Percentiles rank a stretch among this genome's conserved stretches.
Evolutionary conservation across 2,113 vertebrate species (phyloP).

Genomic region (Enhydra lutris): DNA sequence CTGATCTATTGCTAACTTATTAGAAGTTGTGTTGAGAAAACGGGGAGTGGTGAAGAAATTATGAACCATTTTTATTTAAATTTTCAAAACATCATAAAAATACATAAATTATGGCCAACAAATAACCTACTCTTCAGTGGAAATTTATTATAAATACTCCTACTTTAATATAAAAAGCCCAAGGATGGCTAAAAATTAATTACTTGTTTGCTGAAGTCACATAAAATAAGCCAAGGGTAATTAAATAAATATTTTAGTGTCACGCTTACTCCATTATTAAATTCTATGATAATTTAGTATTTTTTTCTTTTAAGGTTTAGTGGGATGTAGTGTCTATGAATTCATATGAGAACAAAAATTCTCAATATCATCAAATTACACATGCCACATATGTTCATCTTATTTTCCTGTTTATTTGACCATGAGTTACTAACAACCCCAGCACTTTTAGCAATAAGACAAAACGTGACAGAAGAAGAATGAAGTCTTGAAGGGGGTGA

Average conservation of each 20-base stretch:
- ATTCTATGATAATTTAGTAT: not conserved
- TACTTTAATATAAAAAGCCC: not conserved
- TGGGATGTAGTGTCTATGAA: not conserved
- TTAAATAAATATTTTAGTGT: not conserved
- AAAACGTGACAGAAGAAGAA: not conserved
- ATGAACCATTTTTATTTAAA: constrained; percentile 38
- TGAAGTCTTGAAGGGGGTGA: not conserved
- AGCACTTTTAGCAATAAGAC: not conserved
- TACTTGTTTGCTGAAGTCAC: not conserved
- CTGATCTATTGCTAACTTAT: not conserved
- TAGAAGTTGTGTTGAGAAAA: not conserved
- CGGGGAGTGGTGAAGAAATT: not conserved
- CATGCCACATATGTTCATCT: not conserved
- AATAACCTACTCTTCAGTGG: not conserved
- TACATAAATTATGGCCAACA: not conserved
- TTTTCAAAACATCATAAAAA: constrained; percentile 27
- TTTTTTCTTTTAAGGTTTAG: not conserved
- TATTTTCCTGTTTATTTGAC: not conserved
- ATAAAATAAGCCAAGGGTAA: not conserved
- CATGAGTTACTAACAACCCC: not conserved
- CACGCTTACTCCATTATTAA: not conserved
- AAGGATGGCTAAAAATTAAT: not conserved
- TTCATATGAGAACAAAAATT: not conserved
- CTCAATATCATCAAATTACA: not conserved
- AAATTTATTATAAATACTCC: constrained; percentile 41